These are phyloP conservation scores for Calameuta filiformis DNA, from an alignment of 2,888 invertebrate genomes.

Conservation along the genomic window DNA sequence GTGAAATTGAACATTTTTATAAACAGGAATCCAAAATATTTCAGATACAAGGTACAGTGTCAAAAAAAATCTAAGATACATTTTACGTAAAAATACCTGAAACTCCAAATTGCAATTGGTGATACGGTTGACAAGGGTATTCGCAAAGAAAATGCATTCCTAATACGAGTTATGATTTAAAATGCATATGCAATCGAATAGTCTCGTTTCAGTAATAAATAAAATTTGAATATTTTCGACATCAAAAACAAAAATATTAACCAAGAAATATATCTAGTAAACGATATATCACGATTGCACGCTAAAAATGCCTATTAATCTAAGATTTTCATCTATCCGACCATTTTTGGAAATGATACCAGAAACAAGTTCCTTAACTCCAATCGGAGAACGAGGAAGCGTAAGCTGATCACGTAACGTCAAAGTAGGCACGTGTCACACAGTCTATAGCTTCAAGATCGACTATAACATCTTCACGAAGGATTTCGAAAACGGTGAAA, in stretches of 20 bases:
- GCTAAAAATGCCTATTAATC: neutral
- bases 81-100: neutral
- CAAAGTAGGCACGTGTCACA: neutral
- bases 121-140: neutral
- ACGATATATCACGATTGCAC: neutral
- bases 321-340: neutral
- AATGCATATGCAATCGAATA: neutral
- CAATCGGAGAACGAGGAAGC: neutral
- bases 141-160: neutral
- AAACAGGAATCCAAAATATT: neutral
- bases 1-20: neutral
- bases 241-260: neutral
- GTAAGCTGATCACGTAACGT: neutral
- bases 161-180: neutral
- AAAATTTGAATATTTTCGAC: neutral
- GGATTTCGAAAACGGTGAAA: neutral
- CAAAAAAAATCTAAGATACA: neutral
- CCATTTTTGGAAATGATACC: neutral
- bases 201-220: neutral
- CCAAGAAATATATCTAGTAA: neutral
- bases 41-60: neutral
- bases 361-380: neutral
- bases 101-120: neutral
- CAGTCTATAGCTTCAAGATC: neutral
- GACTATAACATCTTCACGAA: neutral